Evolutionary conservation across 2,888 invertebrate genomes (phyloP).

Genomic region (Acanthococcus lagerstroemiae): DNA sequence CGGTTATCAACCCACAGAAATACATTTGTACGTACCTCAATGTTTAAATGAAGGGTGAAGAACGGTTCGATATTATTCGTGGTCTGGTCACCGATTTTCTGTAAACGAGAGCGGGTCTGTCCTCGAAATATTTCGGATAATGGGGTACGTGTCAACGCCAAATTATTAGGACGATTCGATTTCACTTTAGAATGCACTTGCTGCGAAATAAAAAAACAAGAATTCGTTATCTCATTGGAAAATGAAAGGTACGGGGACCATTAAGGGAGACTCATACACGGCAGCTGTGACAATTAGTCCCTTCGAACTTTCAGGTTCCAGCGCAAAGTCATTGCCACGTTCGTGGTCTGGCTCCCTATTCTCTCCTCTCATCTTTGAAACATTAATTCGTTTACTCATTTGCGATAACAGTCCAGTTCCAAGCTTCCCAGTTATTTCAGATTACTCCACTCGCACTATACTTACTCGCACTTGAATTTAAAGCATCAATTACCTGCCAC

Average conservation of each 20-base stretch:
- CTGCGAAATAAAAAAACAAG: slow-evolving; percentile 42
- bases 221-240: background rate
- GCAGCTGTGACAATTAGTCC: too few species aligned
- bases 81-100: slow-evolving; percentile 55
- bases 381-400: too few species aligned
- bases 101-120: slow-evolving; percentile 72
- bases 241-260: too few species aligned
- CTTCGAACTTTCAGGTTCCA: too few species aligned
- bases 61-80: slow-evolving; percentile 92
- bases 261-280: too few species aligned
- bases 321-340: too few species aligned
- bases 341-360: too few species aligned
- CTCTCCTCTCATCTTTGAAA: too few species aligned
- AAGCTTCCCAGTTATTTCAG: too few species aligned
- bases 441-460: too few species aligned
- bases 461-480: too few species aligned
- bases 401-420: too few species aligned
- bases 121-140: slow-evolving; percentile 90
- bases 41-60: slow-evolving; percentile 87
- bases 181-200: slow-evolving; percentile 74
- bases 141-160: slow-evolving; percentile 72
- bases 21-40: slow-evolving; percentile 58
- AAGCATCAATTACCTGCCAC: slow-evolving; percentile 26
- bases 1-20: background rate
- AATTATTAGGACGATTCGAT: slow-evolving; percentile 75